Conservation (phyloP, 2,797 vertebrate species). For the Parauchenoglanis ngamensis region DNA sequence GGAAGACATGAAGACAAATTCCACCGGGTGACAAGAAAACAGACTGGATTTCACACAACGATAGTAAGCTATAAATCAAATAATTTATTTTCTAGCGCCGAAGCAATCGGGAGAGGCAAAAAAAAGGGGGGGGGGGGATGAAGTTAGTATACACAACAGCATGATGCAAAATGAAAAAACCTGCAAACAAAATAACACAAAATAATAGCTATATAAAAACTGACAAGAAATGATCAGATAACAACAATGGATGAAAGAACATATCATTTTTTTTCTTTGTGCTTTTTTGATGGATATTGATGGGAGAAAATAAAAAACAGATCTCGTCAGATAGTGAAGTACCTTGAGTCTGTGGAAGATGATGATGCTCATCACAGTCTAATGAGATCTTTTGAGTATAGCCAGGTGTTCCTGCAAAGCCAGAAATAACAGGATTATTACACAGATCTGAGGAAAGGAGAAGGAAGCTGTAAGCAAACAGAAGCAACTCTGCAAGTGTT, state of each 20-base stretch:
- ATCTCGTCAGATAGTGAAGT: conserved; percentile 64
- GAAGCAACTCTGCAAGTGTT: neutral
- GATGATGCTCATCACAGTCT: conserved; percentile 80
- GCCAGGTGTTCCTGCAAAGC: conserved; percentile 73
- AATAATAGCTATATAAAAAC: neutral
- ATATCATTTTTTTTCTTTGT: neutral
- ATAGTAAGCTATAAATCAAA: conserved; percentile 19
- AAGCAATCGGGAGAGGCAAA: neutral
- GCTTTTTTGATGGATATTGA: conserved; percentile 1
- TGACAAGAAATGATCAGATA: conserved; percentile 25
- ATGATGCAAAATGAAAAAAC: neutral
- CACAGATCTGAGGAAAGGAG: conserved; percentile 35
- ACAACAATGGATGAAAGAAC: conserved; percentile 13
- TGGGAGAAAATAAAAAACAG: neutral
- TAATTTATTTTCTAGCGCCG: neutral
- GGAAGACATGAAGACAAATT: conserved; percentile 54
- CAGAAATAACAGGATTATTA: conserved; percentile 61
- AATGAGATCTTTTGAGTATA: conserved; percentile 76
- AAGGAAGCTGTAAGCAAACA: neutral
- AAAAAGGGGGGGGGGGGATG: neutral
- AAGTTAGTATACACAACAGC: conserved; percentile 17
- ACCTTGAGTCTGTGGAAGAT: conserved; percentile 76
- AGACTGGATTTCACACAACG: conserved; percentile 1
- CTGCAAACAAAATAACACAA: neutral
- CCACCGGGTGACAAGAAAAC: neutral